These are phyloP conservation scores for Magallana nippona DNA, from an alignment of 2,888 invertebrate genomes.

Conservation along the genomic window DNA sequence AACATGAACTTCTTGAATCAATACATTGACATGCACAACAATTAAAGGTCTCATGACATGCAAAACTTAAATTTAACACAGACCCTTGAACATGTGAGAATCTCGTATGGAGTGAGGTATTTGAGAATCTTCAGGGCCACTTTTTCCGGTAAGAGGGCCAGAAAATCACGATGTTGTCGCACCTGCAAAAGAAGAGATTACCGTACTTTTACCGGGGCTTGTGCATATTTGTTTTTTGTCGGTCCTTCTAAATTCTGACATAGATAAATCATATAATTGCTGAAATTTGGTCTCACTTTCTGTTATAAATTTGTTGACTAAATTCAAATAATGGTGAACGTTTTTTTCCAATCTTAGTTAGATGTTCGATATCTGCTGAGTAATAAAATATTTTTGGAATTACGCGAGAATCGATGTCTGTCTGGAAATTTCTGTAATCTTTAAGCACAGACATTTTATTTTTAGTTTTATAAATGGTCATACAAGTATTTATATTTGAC, in stretches of 20 bases:
- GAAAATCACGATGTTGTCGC: slow-evolving; percentile 74
- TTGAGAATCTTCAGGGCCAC: slow-evolving; percentile 71
- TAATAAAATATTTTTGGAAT: too few species aligned
- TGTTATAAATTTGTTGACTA: not conserved
- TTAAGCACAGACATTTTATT: not conserved
- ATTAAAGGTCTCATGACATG: not conserved
- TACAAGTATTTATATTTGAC: not conserved
- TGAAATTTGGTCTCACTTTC: not conserved
- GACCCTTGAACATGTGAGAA: slow-evolving; percentile 71
- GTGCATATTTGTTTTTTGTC: slow-evolving; percentile 17
- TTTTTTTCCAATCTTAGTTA: too few species aligned
- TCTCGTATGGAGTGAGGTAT: slow-evolving; percentile 68
- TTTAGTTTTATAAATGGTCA: not conserved
- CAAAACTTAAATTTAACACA: slow-evolving; percentile 34
- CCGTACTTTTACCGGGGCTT: not conserved
- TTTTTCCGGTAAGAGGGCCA: slow-evolving; percentile 70
- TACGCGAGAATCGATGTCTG: too few species aligned
- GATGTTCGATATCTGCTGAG: too few species aligned
- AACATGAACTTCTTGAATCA: not conserved
- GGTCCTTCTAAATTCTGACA: not conserved
- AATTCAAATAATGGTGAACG: not conserved
- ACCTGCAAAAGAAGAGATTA: slow-evolving; percentile 60
- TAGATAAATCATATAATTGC: slow-evolving; percentile 10
- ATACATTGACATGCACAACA: not conserved
- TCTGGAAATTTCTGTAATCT: too few species aligned